Evolutionary conservation across 1,140 invertebrate genomes (phyloP).

Genomic region (Leptoteleia sp.): DNA sequence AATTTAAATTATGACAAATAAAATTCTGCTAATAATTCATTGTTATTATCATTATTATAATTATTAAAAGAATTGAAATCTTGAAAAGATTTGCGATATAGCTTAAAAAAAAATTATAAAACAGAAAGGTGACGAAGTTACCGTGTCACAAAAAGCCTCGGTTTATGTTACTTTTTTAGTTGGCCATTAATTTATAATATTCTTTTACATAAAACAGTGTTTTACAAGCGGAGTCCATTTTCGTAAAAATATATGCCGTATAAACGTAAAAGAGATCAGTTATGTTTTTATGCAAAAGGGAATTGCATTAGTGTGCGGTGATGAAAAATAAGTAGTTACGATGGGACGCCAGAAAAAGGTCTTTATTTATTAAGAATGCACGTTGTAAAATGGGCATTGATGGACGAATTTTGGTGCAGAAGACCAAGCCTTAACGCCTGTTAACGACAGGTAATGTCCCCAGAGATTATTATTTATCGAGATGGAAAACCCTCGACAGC

Average conservation of each 20-base stretch:
- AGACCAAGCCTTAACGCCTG: constrained; percentile 17
- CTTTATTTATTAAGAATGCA: constrained; percentile 24
- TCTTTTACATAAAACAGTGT: not conserved
- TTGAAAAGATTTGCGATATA: too few species aligned
- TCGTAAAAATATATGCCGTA: constrained; percentile 5
- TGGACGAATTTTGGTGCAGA: constrained; percentile 12
- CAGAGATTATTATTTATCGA: constrained; percentile 29
- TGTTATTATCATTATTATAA: too few species aligned
- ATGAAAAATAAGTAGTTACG: constrained; percentile 26
- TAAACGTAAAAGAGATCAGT: constrained; percentile 24
- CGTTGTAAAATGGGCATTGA: constrained; percentile 20
- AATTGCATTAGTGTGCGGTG: constrained; percentile 1
- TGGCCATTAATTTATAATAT: too few species aligned
- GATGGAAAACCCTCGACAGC: constrained; percentile 11
- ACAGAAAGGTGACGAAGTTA: too few species aligned
- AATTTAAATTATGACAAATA: too few species aligned
- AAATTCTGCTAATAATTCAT: too few species aligned
- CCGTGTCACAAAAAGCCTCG: too few species aligned
- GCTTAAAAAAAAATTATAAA: too few species aligned
- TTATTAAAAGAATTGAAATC: too few species aligned
- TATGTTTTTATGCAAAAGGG: constrained; percentile 18
- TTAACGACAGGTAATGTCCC: constrained; percentile 26
- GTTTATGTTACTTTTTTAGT: too few species aligned
- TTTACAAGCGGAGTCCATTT: constrained; percentile 7
- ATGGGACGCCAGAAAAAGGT: constrained; percentile 11